A percentile compares a stretch with the other conserved stretches of the same genome.
Evolutionary conservation across 2,113 vertebrate genomes (phyloP).

Genomic region (Lepidothrix coronata): DNA sequence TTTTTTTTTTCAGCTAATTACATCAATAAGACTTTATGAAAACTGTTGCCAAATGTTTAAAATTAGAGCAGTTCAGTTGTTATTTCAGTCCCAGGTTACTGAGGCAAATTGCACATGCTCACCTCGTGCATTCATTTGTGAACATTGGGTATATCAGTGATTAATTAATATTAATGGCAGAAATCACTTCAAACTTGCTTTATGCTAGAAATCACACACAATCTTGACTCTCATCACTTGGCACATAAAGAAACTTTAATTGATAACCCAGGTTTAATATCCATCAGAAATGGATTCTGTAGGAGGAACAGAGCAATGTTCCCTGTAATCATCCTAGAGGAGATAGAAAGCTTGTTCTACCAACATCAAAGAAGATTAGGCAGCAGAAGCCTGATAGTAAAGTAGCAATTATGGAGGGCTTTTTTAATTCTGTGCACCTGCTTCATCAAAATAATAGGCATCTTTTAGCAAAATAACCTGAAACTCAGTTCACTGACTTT

Average conservation of each 20-base stretch:
- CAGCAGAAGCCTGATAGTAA: constrained; percentile 54
- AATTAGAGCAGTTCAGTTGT: not conserved
- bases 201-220: constrained; percentile 49
- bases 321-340: constrained; percentile 39
- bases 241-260: constrained; percentile 52
- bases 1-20: not conserved
- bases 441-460: constrained; percentile 70
- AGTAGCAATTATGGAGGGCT: constrained; percentile 50
- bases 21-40: not conserved
- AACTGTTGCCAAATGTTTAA: not conserved
- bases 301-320: constrained; percentile 52
- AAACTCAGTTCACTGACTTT: constrained; percentile 66
- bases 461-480: constrained; percentile 66
- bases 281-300: constrained; percentile 33
- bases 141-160: constrained; percentile 20
- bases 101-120: constrained; percentile 13
- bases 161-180: constrained; percentile 63
- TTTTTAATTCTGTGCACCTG: constrained; percentile 60
- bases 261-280: constrained; percentile 64
- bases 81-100: constrained; percentile 15
- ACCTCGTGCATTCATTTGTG: not conserved
- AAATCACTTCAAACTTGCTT: constrained; percentile 35
- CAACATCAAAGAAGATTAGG: constrained; percentile 62
- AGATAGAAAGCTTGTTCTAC: constrained; percentile 56
- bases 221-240: constrained; percentile 11